Percentiles rank a stretch among this genome's conserved stretches.
Evolutionary conservation across 2,797 vertebrate genomes (phyloP).

Genomic region (Ctenochaetus hawaiiensis): DNA sequence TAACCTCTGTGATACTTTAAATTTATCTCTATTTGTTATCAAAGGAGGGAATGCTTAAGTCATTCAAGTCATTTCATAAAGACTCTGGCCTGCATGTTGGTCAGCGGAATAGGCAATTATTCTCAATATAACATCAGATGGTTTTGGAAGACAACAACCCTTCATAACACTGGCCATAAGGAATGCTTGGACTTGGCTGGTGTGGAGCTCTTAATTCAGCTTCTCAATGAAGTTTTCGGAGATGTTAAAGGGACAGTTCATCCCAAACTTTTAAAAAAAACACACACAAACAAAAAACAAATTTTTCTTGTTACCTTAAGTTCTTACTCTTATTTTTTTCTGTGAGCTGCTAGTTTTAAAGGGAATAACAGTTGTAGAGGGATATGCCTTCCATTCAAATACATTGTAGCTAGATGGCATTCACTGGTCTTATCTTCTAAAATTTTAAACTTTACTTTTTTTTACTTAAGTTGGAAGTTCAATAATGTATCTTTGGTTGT

Average conservation of each 20-base stretch:
- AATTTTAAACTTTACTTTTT: neutral
- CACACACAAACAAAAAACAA: too few species aligned
- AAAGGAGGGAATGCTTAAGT: neutral
- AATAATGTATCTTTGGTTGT: neutral
- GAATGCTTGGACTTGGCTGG: conserved; percentile 21
- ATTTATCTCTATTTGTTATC: conserved; percentile 20
- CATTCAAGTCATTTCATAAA: neutral
- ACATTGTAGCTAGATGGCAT: too few species aligned
- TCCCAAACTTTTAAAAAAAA: too few species aligned
- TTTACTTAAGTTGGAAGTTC: neutral
- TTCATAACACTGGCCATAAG: conserved; percentile 37
- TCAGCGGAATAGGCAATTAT: conserved; percentile 43
- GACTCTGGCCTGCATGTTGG: conserved; percentile 1
- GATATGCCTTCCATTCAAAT: too few species aligned
- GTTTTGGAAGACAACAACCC: conserved; percentile 42
- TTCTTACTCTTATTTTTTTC: too few species aligned
- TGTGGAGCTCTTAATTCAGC: conserved; percentile 24
- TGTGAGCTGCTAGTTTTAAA: too few species aligned
- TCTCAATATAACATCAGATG: conserved; percentile 44
- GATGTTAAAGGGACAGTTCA: neutral
- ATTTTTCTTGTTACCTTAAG: too few species aligned
- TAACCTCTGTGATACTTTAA: neutral
- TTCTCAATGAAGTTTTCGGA: neutral
- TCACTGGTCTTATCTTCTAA: neutral
- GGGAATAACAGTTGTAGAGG: too few species aligned